Evolutionary conservation across 2,888 invertebrate genomes (phyloP), one percentile per base, ranked within the genome.

Genomic region (Lobophora halterata): DNA sequence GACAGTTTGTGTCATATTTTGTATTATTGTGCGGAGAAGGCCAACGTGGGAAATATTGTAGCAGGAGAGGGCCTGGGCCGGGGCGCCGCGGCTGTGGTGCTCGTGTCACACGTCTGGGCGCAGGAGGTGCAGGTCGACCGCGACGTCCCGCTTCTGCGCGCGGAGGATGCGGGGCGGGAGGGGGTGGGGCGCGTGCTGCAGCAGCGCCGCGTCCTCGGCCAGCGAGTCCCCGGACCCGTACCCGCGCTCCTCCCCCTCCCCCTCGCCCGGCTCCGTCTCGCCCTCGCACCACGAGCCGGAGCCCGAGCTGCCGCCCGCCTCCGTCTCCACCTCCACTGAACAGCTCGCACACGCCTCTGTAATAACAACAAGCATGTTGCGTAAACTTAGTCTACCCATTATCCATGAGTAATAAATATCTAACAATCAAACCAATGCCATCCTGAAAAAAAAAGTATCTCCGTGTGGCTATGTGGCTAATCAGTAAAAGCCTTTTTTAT

Each of bases 141-240:
- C 75, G 34, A 87, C 86, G 57, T 86, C 86, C 5, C 85, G 72
- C 29, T 82, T 74, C 50, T 77, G 76, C 27, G 65, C 62, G 42
- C 86, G 80, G 40, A 70, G 48, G 27, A 76, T 51, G 27, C 79
- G 73, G 31, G 75, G 70, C 38, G 63, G 44, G 76, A 34, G 72
- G 66, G 35, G 61, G 40, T 69, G 71, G 25, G 67, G 24, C 64
- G 75, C 25, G 65, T 65, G 9, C 63, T 58, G 36, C 70, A 86
- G 73, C 46, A 86, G 64, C 28, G 86, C 86, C 3, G 86, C 76
- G 56, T 86, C 85, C 55, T 77, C 90, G 52, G 74, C 90, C 62
- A 83, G 70, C 29, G 88, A 88, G 66, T 88, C 88, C 1, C 79
- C 88, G 34, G 88, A 88, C 25, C 89, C 90, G 52, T 89, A 90